Evolutionary conservation across 2,113 vertebrate species (phyloP), one percentile per base, ranked within the genome.

Genomic region (Plecotus auritus): DNA sequence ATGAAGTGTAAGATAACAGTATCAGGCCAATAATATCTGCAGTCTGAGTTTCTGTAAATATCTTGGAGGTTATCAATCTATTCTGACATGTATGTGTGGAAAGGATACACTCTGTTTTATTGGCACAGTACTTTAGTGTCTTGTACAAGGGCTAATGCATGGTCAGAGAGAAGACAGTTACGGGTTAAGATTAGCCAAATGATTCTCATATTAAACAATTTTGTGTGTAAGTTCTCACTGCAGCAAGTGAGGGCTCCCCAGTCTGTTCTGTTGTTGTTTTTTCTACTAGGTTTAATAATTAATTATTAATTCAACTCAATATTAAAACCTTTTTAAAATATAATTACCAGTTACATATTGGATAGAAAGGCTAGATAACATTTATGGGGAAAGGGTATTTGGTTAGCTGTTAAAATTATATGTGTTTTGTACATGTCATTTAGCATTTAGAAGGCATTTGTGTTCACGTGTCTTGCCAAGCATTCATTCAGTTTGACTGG

Each of bases 11-110:
- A 94, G 85, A 69, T 95, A 70, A 93, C 91, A 94, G 77, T 51
- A 84, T 88, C 59, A 92, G 51, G 92, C 85, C 95, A 95, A 81
- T 94, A 61, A 40, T 74, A 92, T 94, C 59, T 89, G 59, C 7
- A 67, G n/a, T 82, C n/a, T 28, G 74, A 73, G 64, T 78, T 92
- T 87, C 77, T 90, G n/a, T 90, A 91, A 93, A 92, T 94, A 92
- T 47, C 93, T 94, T 73, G 26, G 96, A 96, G 91, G 96, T 96
- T 95, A 97, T 92, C 92, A 32, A 73, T 73, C 95, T 97, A 95
- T 96, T 97, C 96, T 94, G 59, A 95, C 95, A 90, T 1, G 2
- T 84, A 86, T 64, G 14, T 73, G 69, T 90, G 86, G 77, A 91
- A 95, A 86, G 32, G 11, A 45, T 32, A 59, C 28, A n/a, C 6